Evolutionary conservation across 1,140 invertebrate species (phyloP), one percentile per base, ranked within the genome.

Genomic region (Acyrthosiphon pisum): DNA sequence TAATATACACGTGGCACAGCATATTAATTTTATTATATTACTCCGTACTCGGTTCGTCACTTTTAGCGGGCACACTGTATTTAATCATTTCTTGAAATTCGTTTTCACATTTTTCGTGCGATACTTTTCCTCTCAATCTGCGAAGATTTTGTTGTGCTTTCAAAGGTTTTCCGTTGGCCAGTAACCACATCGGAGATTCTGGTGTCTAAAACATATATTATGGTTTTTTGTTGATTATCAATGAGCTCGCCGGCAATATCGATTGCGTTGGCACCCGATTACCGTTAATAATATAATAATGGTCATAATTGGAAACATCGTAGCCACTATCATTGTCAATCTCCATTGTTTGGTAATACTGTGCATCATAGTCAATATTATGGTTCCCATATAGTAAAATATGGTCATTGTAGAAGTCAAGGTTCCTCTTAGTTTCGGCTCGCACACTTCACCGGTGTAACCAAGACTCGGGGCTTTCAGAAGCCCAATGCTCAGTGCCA

Each of bases 121-220:
- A 95, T 4, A 93, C 93, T 95, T 95, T 96, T 0, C 96, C 96
- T 14, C 96, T 94, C 0, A 96, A 94, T 94, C 95, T 95, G 56
- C 95, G 95, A 0, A 96, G 94, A 0, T 95, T 95, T 86, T 95
- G 95, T 20, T 95, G 93, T 8, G 96, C 95, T 41, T 96, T 95
- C n/a, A 95, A 95, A 41, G 95, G 94, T 92, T 95, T 94, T 26
- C 95, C 95, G 94, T 95, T 95, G 23, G 95, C 95, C 81, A 96
- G 94, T 8, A 96, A 94, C 96, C 96, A 97, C 23, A 96, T 95
- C 44, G 97, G 97, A 18, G 96, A 96, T 95, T 97, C 96, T 22
- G 97, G 97, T 6, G 96, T 94, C 90, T 94, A 41, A 50, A 81
- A 56, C 23, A 91, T 48, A 41, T 18, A n/a, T 22, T 23, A 53